These are phyloP conservation scores for Epirrhoe tristata DNA, from an alignment of 2,888 invertebrate species.

Conservation along the genomic window DNA sequence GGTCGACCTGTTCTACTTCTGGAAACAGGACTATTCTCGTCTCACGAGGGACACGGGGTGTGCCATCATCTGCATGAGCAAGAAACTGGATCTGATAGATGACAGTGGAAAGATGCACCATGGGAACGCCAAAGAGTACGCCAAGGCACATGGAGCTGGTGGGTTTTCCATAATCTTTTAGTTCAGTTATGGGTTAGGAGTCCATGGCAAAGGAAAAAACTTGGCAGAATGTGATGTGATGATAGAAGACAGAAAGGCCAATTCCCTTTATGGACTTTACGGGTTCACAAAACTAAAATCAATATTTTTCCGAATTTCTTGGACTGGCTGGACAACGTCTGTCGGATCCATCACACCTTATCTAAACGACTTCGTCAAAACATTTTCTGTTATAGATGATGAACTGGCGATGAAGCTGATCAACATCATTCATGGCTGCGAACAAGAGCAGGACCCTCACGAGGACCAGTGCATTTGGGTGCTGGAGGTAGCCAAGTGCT, in stretches of 20 bases:
- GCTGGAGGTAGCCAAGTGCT: conserved; percentile 70
- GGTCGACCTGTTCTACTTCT: conserved; percentile 66
- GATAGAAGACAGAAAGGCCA: too few species aligned
- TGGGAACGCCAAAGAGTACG: conserved; percentile 62
- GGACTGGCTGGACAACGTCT: too few species aligned
- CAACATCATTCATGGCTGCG: conserved; percentile 61
- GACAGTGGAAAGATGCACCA: conserved; percentile 58
- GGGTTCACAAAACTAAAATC: too few species aligned
- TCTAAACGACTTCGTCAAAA: not conserved
- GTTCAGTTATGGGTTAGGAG: too few species aligned
- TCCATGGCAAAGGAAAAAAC: too few species aligned
- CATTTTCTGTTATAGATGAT: conserved; percentile 51
- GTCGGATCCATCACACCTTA: too few species aligned
- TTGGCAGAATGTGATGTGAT: too few species aligned
- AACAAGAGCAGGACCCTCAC: conserved; percentile 49
- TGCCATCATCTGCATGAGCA: conserved; percentile 66
- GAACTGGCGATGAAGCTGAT: conserved; percentile 60
- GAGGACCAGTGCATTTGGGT: conserved; percentile 62
- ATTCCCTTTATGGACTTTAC: too few species aligned
- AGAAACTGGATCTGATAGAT: conserved; percentile 61
- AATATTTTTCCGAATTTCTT: too few species aligned
- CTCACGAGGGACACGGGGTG: conserved; percentile 65
- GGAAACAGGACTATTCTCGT: conserved; percentile 65
- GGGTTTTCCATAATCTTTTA: not conserved
- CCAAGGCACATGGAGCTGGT: conserved; percentile 62